A percentile compares a stretch with the other conserved stretches of the same genome.
phyloP scores from a whole-genome alignment of 2,113 vertebrate genomes.

The Datnioides undecimradiatus region DNA sequence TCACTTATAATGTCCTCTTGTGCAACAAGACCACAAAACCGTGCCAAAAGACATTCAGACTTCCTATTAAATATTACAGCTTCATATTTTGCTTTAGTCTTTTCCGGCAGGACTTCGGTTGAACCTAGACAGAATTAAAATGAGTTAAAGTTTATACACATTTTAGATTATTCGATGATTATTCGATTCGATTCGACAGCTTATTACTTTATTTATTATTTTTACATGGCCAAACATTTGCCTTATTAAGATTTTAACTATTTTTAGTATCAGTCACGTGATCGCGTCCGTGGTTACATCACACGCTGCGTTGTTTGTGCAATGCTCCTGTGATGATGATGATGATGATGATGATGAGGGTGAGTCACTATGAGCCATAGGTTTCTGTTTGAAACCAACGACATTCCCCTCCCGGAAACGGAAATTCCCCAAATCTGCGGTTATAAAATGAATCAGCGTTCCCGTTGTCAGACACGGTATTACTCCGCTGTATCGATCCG shows the following conservation, averaged over 20 bases:
- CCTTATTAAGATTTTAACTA: not conserved
- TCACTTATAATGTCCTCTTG: not conserved
- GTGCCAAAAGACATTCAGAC: too few relatives aligned
- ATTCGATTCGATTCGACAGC: too few relatives aligned
- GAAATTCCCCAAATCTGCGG: not conserved
- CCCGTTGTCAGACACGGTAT: not conserved
- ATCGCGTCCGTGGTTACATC: not conserved
- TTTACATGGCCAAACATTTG: not conserved
- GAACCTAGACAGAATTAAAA: not conserved
- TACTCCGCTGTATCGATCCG: not conserved
- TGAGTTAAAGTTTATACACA: accelerated
- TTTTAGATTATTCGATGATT: too few relatives aligned
- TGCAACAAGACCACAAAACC: not conserved
- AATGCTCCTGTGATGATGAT: slow-evolving; percentile 12
- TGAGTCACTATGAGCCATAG: slow-evolving; percentile 29
- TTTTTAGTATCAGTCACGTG: slow-evolving; percentile 62
- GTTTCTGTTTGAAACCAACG: slow-evolving; percentile 28
- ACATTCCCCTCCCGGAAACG: not conserved
- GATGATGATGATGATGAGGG: slow-evolving; percentile 39
- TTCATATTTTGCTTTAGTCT: not conserved
- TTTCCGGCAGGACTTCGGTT: not conserved
- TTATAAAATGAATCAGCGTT: not conserved
- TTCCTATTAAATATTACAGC: too few relatives aligned
- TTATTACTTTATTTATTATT: not conserved
- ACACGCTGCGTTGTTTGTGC: not conserved